phyloP scores from a whole-genome alignment of 2,888 invertebrate genomes.

The Desoria tigrina region DNA sequence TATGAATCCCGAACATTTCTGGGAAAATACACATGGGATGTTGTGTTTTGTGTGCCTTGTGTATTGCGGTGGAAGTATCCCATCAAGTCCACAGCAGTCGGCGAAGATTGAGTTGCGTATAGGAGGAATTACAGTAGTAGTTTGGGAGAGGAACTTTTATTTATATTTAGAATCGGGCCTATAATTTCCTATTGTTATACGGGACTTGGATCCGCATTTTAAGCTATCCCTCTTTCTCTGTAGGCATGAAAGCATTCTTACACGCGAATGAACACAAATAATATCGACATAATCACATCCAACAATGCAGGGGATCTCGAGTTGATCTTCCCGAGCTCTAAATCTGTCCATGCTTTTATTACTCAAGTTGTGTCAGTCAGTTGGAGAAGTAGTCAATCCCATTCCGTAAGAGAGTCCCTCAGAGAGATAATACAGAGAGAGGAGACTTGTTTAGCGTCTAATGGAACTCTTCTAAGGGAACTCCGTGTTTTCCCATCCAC shows the following conservation, averaged over 20 bases:
- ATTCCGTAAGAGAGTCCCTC: slow-evolving; percentile 1
- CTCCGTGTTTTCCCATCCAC: slow-evolving; percentile 1
- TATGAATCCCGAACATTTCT: no score
- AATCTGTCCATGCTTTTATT: slow-evolving; percentile 37
- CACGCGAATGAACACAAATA: slow-evolving; percentile 54
- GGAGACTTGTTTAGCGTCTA: slow-evolving; percentile 2
- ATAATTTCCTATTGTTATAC: background rate
- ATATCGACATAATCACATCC: slow-evolving; percentile 54
- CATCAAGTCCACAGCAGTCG: background rate
- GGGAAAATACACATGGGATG: no score
- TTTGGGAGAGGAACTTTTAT: no score
- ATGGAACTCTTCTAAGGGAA: background rate
- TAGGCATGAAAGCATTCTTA: slow-evolving; percentile 54
- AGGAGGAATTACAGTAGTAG: no score
- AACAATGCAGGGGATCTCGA: slow-evolving; percentile 31
- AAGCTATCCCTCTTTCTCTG: slow-evolving; percentile 19
- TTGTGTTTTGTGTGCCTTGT: no score
- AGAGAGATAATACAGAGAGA: background rate
- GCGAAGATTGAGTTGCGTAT: no score
- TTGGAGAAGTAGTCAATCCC: background rate
- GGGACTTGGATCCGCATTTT: no score
- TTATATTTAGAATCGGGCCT: background rate
- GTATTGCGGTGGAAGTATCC: slow-evolving; percentile 1
- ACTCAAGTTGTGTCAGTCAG: slow-evolving; percentile 17
- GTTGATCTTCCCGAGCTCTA: slow-evolving; percentile 19